Base-by-base conservation (phyloP, 2,888 invertebrate species). In the Cecidostiba fungosa region DNA sequence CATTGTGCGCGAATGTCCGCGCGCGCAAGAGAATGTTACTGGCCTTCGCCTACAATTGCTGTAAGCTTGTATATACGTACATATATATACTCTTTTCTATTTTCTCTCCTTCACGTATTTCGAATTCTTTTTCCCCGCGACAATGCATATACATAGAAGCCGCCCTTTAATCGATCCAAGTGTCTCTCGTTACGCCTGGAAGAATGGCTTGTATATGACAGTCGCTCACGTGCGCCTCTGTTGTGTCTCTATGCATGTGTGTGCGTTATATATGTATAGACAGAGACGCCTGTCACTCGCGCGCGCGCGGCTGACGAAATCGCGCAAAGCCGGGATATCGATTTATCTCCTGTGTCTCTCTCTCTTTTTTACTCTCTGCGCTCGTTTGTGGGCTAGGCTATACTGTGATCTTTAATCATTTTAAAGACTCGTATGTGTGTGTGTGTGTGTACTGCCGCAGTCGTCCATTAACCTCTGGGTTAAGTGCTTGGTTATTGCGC, bases 101-200 rank as follows among this genome's bases (percentile, higher is more conserved):
- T 72, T 62, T 81, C 85, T 81, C 85, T 82, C 82, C 79, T 79
- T 82, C 79, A 83, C 83, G 77, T 83, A 83, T 69, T 72, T 82
- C 66, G 76, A 69, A 82, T 82, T 85, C 82, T 80, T 77, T 77
- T 80, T 80, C 2, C 36, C 8, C 1, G 32, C 16, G 50, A 36
- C 79, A 74, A 62, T 83, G 47, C 26, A 54, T 29, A 70, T 36
- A 23, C 47, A 39, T 43, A 39, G 23, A n/a, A 16, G 50, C 76
- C 82, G 73, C 82, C 82, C 80, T 83, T 80, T 83, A 86, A 80
- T 80, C 83, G 83, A 86, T 86, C 83, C 29, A 47, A 85, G 85
- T 79, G 77, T 83, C 86, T 83, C 86, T 82, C 79, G 82, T 85
- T 81, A 82, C 82, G 82, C 54, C 85, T 69, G 47, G 79, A 85